phyloP scores from a whole-genome alignment of 1,140 invertebrate genomes.

The Trichonephila clavata region DNA sequence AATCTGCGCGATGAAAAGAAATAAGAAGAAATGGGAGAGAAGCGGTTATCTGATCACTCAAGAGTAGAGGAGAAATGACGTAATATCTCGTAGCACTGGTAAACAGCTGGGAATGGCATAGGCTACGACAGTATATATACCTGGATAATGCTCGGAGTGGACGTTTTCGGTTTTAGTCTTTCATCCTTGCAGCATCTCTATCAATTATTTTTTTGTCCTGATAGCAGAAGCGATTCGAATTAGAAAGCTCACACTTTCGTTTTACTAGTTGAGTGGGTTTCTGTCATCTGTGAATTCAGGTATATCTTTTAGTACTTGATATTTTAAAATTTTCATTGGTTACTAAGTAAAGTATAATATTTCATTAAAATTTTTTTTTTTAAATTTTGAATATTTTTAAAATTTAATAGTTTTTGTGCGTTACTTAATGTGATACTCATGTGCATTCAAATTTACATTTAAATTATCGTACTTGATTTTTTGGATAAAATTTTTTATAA shows the following conservation, averaged over 20 bases:
- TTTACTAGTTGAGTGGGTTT: neutral
- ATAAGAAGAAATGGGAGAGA: conserved; percentile 41
- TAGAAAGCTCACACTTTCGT: neutral
- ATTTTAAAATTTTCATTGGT: neutral
- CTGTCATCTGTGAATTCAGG: neutral
- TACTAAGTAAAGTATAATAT: neutral
- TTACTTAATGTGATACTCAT: neutral
- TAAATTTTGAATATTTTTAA: neutral
- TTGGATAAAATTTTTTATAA: no score
- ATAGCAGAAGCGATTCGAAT: neutral
- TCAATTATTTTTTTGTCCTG: neutral
- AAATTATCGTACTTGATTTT: no score
- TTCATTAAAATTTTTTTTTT: neutral
- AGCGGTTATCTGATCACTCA: conserved; percentile 49
- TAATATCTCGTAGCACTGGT: conserved; percentile 33
- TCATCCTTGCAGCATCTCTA: neutral
- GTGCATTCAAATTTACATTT: no score
- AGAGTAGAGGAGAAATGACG: conserved; percentile 47
- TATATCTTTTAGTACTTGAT: neutral
- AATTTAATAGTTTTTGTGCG: neutral
- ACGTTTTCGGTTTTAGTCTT: conserved; percentile 14
- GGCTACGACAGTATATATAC: conserved; percentile 37
- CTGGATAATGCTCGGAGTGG: neutral
- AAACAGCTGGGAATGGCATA: conserved; percentile 39
- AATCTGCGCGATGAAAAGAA: conserved; percentile 55